Evolutionary conservation across 2,888 invertebrate genomes (phyloP), one percentile per base, ranked within the genome.

Genomic region (Rhagonycha fulva): DNA sequence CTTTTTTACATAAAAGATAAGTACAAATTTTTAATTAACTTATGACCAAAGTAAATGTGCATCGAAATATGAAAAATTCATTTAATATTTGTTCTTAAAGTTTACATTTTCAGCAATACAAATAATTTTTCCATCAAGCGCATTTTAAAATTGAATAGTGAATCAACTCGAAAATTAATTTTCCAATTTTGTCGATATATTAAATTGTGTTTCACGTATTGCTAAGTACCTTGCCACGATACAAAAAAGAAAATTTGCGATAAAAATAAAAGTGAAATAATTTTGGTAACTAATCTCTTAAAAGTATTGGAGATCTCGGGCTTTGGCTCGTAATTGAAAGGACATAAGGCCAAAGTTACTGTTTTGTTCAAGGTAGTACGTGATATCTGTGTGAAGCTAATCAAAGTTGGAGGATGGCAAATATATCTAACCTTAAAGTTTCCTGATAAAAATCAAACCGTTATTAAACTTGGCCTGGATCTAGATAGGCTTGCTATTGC

Each of bases 361-460:
- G 76, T 78, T 78, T 75, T 78, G 76, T 76, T 76, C 76, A 76
- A 78, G 77, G 75, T 77, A 63, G 76, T 78, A 76, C 76, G 78
- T 76, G 76, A 78, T 75, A 76, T 78, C 78, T 72, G 72, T 76
- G 77, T 75, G 77, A 72, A 77, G 75, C 77, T 77, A 77, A 77
- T 77, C 77, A 78, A 78, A 78, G 78, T 78, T 78, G 68, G 75
- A 66, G 73, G 75, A 68, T 73, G 72, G 72, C 72, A 77, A 77
- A 77, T 77, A 77, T 75, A 77, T 77, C 76, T 76, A 76, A 69
- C 78, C 76, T 73, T 74, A 78, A 78, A 78, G 78, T 78, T 78
- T 75, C 75, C 76, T 77, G 78, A 78, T 78, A 78, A 78, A 78
- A 78, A 78, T 78, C 78, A 78, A 78, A 78, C 78, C 72, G 78